Evolutionary conservation across 2,113 vertebrate genomes (phyloP).

Genomic region (Nansenia antarctica): DNA sequence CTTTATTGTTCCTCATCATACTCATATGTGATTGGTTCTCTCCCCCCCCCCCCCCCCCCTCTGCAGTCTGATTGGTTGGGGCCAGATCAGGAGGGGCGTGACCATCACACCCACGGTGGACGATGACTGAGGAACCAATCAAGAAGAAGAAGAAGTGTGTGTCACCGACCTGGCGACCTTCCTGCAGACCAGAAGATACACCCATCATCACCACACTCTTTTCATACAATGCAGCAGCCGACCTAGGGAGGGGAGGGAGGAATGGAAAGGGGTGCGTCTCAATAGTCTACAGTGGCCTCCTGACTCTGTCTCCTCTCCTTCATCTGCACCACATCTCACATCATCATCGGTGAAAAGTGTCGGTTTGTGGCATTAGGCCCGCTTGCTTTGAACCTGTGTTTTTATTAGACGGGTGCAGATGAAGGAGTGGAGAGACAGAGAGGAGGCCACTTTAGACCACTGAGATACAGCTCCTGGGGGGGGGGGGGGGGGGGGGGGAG

Average conservation of each 20-base stretch:
- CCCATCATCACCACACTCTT: conserved; percentile 17
- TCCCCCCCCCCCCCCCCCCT: conserved; percentile 19
- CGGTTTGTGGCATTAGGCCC: background rate
- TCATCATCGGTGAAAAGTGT: background rate
- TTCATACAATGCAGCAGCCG: conserved; percentile 17
- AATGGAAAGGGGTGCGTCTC: conserved; percentile 8
- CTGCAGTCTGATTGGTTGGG: conserved; percentile 96
- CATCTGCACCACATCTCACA: background rate
- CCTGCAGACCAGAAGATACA: conserved; percentile 10
- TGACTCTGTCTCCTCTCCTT: background rate
- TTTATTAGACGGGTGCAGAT: background rate
- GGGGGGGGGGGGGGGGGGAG: background rate
- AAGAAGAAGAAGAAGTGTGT: background rate
- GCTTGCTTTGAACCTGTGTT: background rate
- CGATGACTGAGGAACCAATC: conserved; percentile 84
- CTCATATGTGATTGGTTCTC: background rate
- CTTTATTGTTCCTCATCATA: background rate
- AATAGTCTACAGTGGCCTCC: conserved; percentile 16
- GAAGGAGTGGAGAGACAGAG: background rate
- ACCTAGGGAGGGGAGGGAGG: background rate
- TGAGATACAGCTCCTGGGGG: background rate
- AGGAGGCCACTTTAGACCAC: conserved; percentile 9
- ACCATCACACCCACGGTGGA: conserved; percentile 98
- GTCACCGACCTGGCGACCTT: background rate
- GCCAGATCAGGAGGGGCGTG: conserved; percentile 98